Evolutionary conservation across 1,140 invertebrate species (phyloP), one percentile per base, ranked within the genome.

Genomic region (Drosophila azteca): DNA sequence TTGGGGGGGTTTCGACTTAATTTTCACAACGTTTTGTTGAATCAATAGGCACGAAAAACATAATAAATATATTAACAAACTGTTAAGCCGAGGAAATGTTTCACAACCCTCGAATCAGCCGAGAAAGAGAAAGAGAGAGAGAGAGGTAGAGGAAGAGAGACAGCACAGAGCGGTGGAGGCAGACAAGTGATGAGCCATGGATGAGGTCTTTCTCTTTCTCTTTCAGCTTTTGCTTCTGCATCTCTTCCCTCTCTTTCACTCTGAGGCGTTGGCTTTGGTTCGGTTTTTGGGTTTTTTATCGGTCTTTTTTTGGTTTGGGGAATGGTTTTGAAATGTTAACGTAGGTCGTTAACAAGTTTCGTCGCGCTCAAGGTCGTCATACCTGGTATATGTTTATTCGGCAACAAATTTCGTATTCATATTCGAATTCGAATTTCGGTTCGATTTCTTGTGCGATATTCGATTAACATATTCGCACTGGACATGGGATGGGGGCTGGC

Each of bases 281-380:
- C 17, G 17, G 20, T 35, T 48, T 52, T 48, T 13, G 46, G 50
- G 35, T 58, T 31, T 43, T 9, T n/a, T 22, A 24, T 62, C 24
- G 29, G 31, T 62, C 51, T 64, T 35, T 35, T 13, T 39, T 13
- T 20, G n/a, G n/a, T n/a, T 20, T 39, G 11, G 35, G 44, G 22
- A 46, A 49, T 31, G 57, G 65, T 82, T 82, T 77, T 73, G 72
- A 77, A 84, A 79, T 79, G 73, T 84, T 79, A 73, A 69, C 73
- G 73, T 85, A 80, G 73, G 80, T 84, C 80, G 68, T 77, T 70
- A 79, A 85, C 69, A 68, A 85, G 80, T 83, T 83, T 67, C 62
- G 51, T 65, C 71, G 65, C 59, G 49, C 69, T 65, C 60, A 59
- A 60, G 67, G 61, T 72, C 54, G 76, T 41, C 64, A 43, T 69